These are phyloP conservation scores for Lasioglossum morio DNA, from an alignment of 2,888 invertebrate genomes.

Conservation along the genomic window DNA sequence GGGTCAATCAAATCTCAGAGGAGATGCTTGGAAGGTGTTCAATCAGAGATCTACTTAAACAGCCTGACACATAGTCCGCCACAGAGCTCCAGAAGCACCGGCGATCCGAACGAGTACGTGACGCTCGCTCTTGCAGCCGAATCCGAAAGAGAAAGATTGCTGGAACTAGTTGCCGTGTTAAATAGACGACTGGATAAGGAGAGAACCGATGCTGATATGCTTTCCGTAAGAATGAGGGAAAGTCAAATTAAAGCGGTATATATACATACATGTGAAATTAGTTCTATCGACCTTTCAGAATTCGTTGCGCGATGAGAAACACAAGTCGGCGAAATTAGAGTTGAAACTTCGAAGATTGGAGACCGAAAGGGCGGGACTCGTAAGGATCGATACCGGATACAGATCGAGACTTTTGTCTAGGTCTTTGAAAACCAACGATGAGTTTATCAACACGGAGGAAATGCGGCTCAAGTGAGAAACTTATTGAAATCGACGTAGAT, in stretches of 20 bases:
- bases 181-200: slow-evolving; percentile 87
- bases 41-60: slow-evolving; percentile 24
- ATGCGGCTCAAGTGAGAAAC: slow-evolving; percentile 72
- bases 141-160: slow-evolving; percentile 87
- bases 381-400: slow-evolving; percentile 78
- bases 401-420: slow-evolving; percentile 76
- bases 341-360: slow-evolving; percentile 86
- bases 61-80: slow-evolving; percentile 39
- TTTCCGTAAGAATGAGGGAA: slow-evolving; percentile 66
- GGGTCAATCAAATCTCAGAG: slow-evolving; percentile 34
- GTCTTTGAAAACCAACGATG: slow-evolving; percentile 81
- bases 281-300: slow-evolving; percentile 73
- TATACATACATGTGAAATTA: not conserved
- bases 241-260: not conserved
- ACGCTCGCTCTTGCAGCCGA: slow-evolving; percentile 87
- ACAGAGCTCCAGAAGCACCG: slow-evolving; percentile 49
- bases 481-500: not conserved
- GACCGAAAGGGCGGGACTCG: slow-evolving; percentile 85
- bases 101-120: slow-evolving; percentile 77
- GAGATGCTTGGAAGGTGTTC: slow-evolving; percentile 1
- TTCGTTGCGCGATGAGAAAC: slow-evolving; percentile 84
- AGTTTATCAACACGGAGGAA: slow-evolving; percentile 80
- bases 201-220: slow-evolving; percentile 79
- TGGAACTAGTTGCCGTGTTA: slow-evolving; percentile 87
- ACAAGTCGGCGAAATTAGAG: slow-evolving; percentile 87